Percentiles rank a stretch among this genome's conserved stretches.
phyloP scores from a whole-genome alignment of 2,888 invertebrate genomes.

The Diaperis boleti region DNA sequence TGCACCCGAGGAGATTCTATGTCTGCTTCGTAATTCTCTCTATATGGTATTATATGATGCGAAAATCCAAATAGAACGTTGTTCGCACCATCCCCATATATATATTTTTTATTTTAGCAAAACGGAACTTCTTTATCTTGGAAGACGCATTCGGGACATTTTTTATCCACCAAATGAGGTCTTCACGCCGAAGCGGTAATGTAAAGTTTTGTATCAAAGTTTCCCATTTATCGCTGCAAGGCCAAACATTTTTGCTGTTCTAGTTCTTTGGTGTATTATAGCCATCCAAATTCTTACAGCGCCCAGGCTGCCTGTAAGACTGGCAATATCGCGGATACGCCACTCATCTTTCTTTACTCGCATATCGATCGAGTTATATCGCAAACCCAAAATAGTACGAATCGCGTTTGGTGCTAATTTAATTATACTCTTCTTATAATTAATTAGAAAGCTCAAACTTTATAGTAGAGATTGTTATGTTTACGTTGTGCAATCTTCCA shows the following conservation, averaged over 20 bases:
- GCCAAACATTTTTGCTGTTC: conserved; percentile 22
- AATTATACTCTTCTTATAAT: no score
- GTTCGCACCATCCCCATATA: no score
- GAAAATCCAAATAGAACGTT: no score
- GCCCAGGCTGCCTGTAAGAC: neutral
- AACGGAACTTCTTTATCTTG: neutral
- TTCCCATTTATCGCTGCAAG: neutral
- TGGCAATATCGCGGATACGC: neutral
- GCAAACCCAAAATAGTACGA: neutral
- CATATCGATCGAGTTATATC: neutral
- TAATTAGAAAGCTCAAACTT: no score
- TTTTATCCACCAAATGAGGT: neutral
- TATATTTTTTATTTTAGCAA: conserved; percentile 24
- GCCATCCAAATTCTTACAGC: conserved; percentile 22
- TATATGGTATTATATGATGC: no score
- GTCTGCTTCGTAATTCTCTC: no score
- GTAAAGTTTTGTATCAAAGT: neutral
- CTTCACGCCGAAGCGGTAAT: neutral
- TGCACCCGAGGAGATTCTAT: no score
- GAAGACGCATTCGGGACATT: neutral
- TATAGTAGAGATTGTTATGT: no score
- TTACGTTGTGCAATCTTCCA: neutral
- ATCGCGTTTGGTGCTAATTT: no score
- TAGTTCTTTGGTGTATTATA: conserved; percentile 28
- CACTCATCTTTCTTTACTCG: neutral